Evolutionary conservation across 2,888 invertebrate species (phyloP).

Genomic region (Therioaphis trifolii): DNA sequence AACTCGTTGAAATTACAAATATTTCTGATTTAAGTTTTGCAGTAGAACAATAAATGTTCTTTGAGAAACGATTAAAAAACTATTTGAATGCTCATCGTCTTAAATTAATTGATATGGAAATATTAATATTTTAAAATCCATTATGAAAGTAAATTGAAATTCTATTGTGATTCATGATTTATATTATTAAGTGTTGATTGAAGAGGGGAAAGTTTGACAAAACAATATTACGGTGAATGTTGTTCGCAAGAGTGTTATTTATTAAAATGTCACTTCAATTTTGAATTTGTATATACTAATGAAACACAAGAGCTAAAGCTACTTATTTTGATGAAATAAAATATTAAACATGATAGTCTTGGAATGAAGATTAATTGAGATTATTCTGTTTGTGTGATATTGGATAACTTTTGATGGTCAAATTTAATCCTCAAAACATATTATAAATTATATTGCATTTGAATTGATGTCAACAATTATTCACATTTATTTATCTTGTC

Average conservation of each 20-base stretch:
- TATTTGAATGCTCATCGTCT: not conserved
- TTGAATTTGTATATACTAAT: not conserved
- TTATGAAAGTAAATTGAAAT: constrained; percentile 10
- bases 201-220: constrained; percentile 13
- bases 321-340: constrained; percentile 8
- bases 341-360: constrained; percentile 19
- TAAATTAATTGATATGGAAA: not conserved
- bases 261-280: constrained; percentile 51
- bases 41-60: not conserved
- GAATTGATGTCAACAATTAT: no score
- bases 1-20: not conserved
- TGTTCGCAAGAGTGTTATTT: constrained; percentile 19
- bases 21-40: not conserved
- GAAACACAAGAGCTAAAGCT: not conserved
- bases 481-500: no score
- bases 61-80: not conserved
- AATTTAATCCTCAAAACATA: not conserved
- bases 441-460: not conserved
- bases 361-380: constrained; percentile 34
- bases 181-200: constrained; percentile 16
- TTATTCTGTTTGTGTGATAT: not conserved
- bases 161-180: not conserved
- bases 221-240: not conserved
- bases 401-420: constrained; percentile 9
- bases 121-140: not conserved